A percentile compares a stretch with the other conserved stretches of the same genome.
Evolutionary conservation across 1,140 invertebrate genomes (phyloP).

Genomic region (Drosophila lacteicornis): DNA sequence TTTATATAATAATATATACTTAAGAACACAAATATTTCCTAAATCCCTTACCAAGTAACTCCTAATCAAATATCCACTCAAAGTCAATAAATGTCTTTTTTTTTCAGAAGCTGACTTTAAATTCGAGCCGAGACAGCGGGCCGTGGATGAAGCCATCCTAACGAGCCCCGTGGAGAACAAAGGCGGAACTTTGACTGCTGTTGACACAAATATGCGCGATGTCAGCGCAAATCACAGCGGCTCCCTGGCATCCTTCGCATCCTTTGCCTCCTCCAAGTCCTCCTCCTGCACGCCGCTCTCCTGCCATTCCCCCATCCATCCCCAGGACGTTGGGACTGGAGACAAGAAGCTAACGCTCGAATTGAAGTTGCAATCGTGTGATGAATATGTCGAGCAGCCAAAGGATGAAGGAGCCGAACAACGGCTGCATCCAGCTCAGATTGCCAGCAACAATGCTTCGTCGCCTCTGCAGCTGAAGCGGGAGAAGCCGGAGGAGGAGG

Average conservation of each 20-base stretch:
- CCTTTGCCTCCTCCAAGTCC: constrained; percentile 10
- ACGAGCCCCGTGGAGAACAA: constrained; percentile 51
- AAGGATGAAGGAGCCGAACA: constrained; percentile 43
- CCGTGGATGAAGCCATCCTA: constrained; percentile 39
- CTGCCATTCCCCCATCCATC: constrained; percentile 26
- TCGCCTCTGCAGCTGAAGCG: constrained; percentile 66
- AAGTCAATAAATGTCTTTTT: background rate
- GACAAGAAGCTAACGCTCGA: constrained; percentile 61
- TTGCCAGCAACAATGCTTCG: constrained; percentile 64
- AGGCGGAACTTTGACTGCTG: constrained; percentile 60
- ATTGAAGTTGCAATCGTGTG: constrained; percentile 65
- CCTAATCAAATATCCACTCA: no score
- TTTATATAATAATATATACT: no score
- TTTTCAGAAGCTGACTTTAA: constrained; percentile 51
- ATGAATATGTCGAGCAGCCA: constrained; percentile 63
- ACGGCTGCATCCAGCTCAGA: constrained; percentile 26
- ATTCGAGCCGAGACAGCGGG: constrained; percentile 50
- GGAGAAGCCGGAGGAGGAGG: constrained; percentile 25
- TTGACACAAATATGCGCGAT: constrained; percentile 81
- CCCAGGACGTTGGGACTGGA: constrained; percentile 8
- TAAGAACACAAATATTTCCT: no score
- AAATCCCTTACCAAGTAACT: background rate
- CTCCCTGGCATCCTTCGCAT: constrained; percentile 23
- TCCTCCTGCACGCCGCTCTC: constrained; percentile 14
- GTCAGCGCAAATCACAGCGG: constrained; percentile 71